Percentiles rank a stretch among this genome's conserved stretches.
These are phyloP conservation scores for Rhyacophila evoluta DNA, from an alignment of 2,888 invertebrate species.

Conservation along the genomic window DNA sequence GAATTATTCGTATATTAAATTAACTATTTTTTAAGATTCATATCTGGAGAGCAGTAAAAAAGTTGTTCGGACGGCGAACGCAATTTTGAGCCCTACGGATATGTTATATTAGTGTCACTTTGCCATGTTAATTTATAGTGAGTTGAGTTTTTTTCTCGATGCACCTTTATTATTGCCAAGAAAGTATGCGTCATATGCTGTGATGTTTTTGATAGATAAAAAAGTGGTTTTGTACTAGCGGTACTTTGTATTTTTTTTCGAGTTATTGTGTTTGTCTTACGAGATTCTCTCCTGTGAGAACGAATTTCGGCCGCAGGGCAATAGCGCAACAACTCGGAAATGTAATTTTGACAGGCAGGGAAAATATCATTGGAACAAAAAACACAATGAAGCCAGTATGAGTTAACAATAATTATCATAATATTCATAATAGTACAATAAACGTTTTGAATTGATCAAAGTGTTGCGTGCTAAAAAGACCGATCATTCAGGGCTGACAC, in stretches of 20 bases:
- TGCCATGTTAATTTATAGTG: not conserved
- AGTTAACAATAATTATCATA: constrained; percentile 22
- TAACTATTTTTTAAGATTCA: constrained; percentile 47
- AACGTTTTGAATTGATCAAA: constrained; percentile 9
- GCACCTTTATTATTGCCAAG: constrained; percentile 33
- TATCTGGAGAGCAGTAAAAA: constrained; percentile 29
- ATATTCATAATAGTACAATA: constrained; percentile 14
- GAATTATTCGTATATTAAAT: constrained; percentile 49
- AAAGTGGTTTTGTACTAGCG: constrained; percentile 34
- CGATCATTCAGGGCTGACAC: not conserved
- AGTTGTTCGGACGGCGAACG: not conserved
- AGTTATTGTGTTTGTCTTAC: constrained; percentile 12
- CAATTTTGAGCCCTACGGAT: constrained; percentile 29
- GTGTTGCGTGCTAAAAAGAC: not conserved
- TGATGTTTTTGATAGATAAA: constrained; percentile 42
- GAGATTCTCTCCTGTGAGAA: constrained; percentile 14
- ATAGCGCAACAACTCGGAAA: not conserved
- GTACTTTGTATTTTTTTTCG: constrained; percentile 16
- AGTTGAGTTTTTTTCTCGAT: constrained; percentile 15
- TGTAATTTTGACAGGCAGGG: constrained; percentile 9
- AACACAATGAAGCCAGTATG: constrained; percentile 1
- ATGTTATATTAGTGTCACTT: constrained; percentile 23
- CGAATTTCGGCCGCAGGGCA: constrained; percentile 17
- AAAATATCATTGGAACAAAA: constrained; percentile 15
- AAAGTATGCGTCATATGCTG: constrained; percentile 42